Base-by-base conservation (phyloP, 2,797 vertebrate species). In the Megalops cyprinoides region DNA sequence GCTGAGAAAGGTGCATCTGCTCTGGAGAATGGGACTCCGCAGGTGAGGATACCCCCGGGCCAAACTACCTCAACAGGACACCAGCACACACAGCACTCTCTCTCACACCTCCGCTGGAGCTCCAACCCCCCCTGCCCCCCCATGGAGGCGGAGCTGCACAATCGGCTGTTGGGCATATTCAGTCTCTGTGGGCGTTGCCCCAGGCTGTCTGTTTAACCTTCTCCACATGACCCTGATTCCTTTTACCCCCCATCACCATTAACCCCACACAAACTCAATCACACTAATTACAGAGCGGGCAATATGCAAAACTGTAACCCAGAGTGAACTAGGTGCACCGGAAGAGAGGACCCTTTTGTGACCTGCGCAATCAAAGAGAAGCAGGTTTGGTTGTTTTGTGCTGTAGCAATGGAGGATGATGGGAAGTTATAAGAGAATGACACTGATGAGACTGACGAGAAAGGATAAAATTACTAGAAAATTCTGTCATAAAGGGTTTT, bases 21-120 rank as follows among this genome's bases (percentile, higher is more conserved):
- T 53, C 10, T 44, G 81, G 86, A 81, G 81, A 82, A 90, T 85
- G 74, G 82, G 77, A 77, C 89, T 88, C 87, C 78, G 84, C 83
- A 89, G 82, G 86, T 86, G 86, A 86, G 85, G 80, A 73, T 8
- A 6, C 88, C 93, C 90, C 14, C 84, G 89, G 94, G 92, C 91
- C 80, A 84, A 82, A 82, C 87, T 89, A n/a, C 80, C 85, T 90
- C 87, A 85, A 85, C 89, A 80, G 86, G 80, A 85, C 81, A 0
- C 14, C 44, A n/a, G n/a, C 37, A 60, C 73, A 48, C 74, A 86
- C 81, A 78, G 42, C 87, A 88, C 82, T 84, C 77, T 76, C 4
- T 83, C 69, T 55, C 75, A 74, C 77, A 74, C 86, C 81, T 84
- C 83, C 81, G 67, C 83, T 71, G 58, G 79, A 74, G 37, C 56